A percentile compares a stretch with the other conserved stretches of the same genome.
These are phyloP conservation scores for Acanthopleura granulata DNA, from an alignment of 2,888 invertebrate species.

Conservation along the genomic window DNA sequence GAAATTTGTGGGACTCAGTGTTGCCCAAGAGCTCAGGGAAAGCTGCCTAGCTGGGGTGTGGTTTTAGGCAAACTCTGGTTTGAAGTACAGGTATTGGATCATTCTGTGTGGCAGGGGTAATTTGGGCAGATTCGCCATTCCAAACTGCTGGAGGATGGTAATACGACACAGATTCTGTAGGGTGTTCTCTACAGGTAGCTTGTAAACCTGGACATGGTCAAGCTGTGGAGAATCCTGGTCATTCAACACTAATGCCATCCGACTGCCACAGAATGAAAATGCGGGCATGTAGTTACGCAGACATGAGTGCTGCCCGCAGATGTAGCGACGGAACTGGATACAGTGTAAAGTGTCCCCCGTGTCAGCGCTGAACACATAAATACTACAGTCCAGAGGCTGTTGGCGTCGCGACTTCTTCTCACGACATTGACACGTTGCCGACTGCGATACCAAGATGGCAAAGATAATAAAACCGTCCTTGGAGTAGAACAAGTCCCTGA, in stretches of 20 bases:
- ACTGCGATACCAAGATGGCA: constrained; percentile 57
- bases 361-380: constrained; percentile 65
- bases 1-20: no score
- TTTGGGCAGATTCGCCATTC: constrained; percentile 51
- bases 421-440: constrained; percentile 61
- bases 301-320: constrained; percentile 65
- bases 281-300: constrained; percentile 67
- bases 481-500: constrained; percentile 63
- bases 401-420: constrained; percentile 62
- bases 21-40: no score
- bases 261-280: constrained; percentile 64
- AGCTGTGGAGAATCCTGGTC: constrained; percentile 50
- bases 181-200: constrained; percentile 49
- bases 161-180: constrained; percentile 65
- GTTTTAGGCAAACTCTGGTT: constrained; percentile 58
- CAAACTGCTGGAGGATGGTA: constrained; percentile 60
- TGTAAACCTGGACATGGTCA: constrained; percentile 66
- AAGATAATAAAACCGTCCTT: constrained; percentile 64
- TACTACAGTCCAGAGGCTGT: constrained; percentile 61
- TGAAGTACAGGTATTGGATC: constrained; percentile 65
- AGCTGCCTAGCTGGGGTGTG: neutral
- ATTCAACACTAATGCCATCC: constrained; percentile 67
- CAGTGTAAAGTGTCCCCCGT: constrained; percentile 64
- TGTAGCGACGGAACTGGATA: constrained; percentile 66
- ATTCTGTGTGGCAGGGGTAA: constrained; percentile 64